These are phyloP conservation scores for Thinocorus orbignyianus DNA, from an alignment of 2,113 vertebrate species.

Conservation along the genomic window DNA sequence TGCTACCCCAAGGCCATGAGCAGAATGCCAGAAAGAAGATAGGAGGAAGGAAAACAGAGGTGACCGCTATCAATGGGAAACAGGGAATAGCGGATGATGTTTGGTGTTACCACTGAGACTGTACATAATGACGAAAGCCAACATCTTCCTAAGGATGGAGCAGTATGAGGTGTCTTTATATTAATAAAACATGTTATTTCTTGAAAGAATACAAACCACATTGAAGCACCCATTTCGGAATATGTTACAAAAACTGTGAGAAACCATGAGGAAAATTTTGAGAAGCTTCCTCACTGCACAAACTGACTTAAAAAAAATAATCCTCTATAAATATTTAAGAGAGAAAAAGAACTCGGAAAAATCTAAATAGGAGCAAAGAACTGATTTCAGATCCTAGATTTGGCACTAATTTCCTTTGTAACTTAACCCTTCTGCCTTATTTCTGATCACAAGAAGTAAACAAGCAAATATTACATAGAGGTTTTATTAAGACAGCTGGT, in stretches of 20 bases:
- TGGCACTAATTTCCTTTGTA: background rate
- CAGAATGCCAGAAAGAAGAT: background rate
- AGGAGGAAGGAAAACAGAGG: background rate
- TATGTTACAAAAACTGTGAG: background rate
- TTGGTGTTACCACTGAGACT: background rate
- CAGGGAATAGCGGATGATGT: background rate
- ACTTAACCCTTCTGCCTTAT: background rate
- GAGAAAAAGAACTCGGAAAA: background rate
- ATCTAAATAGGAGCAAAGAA: background rate
- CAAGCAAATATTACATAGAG: background rate
- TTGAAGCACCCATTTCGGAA: background rate
- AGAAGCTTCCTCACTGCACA: background rate
- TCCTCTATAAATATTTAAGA: background rate
- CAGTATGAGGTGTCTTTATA: background rate
- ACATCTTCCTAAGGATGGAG: background rate
- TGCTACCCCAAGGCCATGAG: background rate
- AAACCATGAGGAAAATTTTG: background rate
- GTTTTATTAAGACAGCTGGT: background rate
- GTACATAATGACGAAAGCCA: background rate
- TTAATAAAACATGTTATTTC: background rate
- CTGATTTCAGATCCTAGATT: background rate
- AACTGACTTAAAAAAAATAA: background rate
- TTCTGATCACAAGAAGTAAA: background rate
- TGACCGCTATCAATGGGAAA: background rate
- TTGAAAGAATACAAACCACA: background rate